Evolutionary conservation across 2,797 vertebrate genomes (phyloP).

Genomic region (Lutjanus campechanus): DNA sequence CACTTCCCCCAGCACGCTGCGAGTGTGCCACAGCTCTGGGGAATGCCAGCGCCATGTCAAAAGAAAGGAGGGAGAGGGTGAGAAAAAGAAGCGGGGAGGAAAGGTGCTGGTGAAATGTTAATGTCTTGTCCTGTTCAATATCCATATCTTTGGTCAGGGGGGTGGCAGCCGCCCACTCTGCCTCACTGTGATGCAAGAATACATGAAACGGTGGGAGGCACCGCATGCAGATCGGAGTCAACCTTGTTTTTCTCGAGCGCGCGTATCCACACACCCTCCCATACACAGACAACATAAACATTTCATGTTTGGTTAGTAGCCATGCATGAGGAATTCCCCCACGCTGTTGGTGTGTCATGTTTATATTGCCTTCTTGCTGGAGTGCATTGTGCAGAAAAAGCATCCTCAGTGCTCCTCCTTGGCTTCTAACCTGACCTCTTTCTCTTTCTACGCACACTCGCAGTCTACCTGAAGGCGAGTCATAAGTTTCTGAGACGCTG

Average conservation of each 20-base stretch:
- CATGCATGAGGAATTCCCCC: conserved; percentile 70
- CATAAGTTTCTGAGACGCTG: conserved; percentile 64
- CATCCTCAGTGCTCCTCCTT: conserved; percentile 45
- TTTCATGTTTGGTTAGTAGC: conserved; percentile 81
- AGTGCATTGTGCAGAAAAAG: conserved; percentile 39
- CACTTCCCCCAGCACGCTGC: conserved; percentile 48
- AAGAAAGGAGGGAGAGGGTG: conserved; percentile 44
- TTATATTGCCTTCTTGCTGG: conserved; percentile 63
- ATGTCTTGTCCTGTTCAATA: conserved; percentile 79
- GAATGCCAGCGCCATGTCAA: conserved; percentile 50
- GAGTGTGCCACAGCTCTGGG: conserved; percentile 60
- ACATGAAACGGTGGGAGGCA: conserved; percentile 53
- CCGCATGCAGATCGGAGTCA: conserved; percentile 54
- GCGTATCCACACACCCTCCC: conserved; percentile 56
- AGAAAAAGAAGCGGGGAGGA: conserved; percentile 43
- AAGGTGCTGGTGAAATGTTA: conserved; percentile 81
- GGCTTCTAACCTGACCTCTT: conserved; percentile 36
- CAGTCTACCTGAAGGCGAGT: conserved; percentile 62
- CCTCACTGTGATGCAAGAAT: conserved; percentile 48
- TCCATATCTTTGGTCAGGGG: conserved; percentile 64
- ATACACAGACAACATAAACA: conserved; percentile 77
- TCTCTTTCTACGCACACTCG: conserved; percentile 29
- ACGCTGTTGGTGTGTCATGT: conserved; percentile 58
- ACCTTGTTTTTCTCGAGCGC: conserved; percentile 55
- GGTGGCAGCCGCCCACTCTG: conserved; percentile 28